Percentiles rank a stretch among this genome's conserved stretches.
These are phyloP conservation scores for Phorcus lineatus DNA, from an alignment of 2,888 invertebrate species.

Conservation along the genomic window DNA sequence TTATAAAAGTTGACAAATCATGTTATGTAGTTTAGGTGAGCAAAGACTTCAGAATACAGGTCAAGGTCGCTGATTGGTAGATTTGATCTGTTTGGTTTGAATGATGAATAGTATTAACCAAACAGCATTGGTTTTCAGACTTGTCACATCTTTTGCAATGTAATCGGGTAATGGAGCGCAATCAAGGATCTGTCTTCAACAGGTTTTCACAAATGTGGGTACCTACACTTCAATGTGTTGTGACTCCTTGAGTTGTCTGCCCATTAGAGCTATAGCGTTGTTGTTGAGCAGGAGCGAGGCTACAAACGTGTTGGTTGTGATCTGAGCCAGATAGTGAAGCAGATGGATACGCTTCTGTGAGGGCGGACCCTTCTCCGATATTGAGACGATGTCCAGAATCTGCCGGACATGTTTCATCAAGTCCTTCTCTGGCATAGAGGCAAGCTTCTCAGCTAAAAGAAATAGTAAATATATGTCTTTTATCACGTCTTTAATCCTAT, in stretches of 20 bases:
- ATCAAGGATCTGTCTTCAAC: too few relatives aligned
- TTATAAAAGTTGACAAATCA: too few relatives aligned
- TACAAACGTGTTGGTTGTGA: slow-evolving; percentile 48
- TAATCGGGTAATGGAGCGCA: too few relatives aligned
- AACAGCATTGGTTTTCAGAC: too few relatives aligned
- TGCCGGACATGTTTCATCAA: slow-evolving; percentile 64
- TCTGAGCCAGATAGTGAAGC: slow-evolving; percentile 66
- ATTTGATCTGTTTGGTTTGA: too few relatives aligned
- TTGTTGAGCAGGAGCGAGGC: slow-evolving; percentile 46
- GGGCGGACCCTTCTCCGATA: slow-evolving; percentile 72
- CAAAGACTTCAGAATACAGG: too few relatives aligned
- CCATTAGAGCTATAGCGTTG: slow-evolving; percentile 56
- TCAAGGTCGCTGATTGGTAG: too few relatives aligned
- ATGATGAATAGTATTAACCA: too few relatives aligned
- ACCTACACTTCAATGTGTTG: slow-evolving; percentile 72
- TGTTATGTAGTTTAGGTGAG: too few relatives aligned
- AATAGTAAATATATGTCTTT: background rate
- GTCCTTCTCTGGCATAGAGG: slow-evolving; percentile 63
- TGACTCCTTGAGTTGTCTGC: slow-evolving; percentile 70
- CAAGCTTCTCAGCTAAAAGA: slow-evolving; percentile 67
- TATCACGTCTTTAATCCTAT: too few relatives aligned
- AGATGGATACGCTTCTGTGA: slow-evolving; percentile 73
- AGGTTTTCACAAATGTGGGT: too few relatives aligned
- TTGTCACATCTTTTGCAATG: too few relatives aligned
- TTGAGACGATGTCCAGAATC: slow-evolving; percentile 59